These are phyloP conservation scores for Malthinus flaveolus DNA, from an alignment of 2,888 invertebrate genomes.

Conservation along the genomic window DNA sequence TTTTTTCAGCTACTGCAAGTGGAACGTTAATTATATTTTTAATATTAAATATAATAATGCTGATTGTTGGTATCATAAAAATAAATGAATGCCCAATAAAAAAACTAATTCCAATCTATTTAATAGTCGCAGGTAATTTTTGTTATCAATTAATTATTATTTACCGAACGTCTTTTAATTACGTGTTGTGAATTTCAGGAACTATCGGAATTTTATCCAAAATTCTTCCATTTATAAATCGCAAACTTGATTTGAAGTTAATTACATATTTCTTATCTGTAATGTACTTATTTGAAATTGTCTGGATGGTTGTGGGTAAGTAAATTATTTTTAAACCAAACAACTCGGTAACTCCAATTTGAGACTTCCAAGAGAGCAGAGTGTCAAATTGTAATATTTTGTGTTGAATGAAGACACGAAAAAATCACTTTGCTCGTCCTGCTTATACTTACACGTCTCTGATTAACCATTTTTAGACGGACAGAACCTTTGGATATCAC, in stretches of 20 bases:
- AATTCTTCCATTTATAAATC: constrained; percentile 10
- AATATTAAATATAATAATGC: constrained; percentile 12
- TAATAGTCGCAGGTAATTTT: constrained; percentile 13
- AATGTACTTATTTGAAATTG: constrained; percentile 10
- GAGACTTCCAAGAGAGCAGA: no score
- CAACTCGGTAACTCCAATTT: no score
- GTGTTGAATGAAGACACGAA: no score
- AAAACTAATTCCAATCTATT: constrained; percentile 6
- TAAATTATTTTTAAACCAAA: background rate
- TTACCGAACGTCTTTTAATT: no score
- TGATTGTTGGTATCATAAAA: constrained; percentile 9
- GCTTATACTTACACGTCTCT: no score
- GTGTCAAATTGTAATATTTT: no score
- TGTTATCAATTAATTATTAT: background rate
- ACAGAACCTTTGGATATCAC: background rate
- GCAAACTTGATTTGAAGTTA: constrained; percentile 1
- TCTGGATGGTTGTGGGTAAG: constrained; percentile 14
- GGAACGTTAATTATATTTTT: constrained; percentile 9
- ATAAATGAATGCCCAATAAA: constrained; percentile 3
- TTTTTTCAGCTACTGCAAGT: constrained; percentile 10
- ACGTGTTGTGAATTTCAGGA: constrained; percentile 7
- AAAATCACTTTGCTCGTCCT: no score
- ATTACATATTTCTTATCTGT: background rate
- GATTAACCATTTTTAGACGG: no score
- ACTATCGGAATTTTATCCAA: constrained; percentile 10